Evolutionary conservation across 2,797 vertebrate species (phyloP).

Genomic region (Chelidonichthys spinosus): DNA sequence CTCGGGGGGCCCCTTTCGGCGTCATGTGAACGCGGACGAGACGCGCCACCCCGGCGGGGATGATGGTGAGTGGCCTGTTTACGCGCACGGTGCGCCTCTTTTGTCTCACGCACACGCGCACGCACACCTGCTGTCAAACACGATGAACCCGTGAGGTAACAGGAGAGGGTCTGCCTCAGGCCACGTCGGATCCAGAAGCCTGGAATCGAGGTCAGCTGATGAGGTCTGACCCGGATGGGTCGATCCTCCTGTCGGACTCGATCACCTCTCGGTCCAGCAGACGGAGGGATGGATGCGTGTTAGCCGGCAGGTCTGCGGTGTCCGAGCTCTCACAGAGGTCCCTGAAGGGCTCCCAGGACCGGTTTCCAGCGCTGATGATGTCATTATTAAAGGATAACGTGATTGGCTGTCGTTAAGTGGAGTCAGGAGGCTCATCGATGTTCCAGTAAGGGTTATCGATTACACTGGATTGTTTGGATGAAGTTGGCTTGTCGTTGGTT

Average conservation of each 20-base stretch:
- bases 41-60: conserved; percentile 46
- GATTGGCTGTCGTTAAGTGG: no score
- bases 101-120: conserved; percentile 34
- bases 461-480: no score
- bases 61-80: conserved; percentile 58
- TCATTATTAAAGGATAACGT: no score
- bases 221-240: conserved; percentile 52
- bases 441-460: no score
- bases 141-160: background rate
- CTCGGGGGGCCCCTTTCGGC: conserved; percentile 13
- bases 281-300: conserved; percentile 15
- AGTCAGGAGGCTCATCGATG: no score
- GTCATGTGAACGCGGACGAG: conserved; percentile 47
- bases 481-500: no score
- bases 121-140: conserved; percentile 35
- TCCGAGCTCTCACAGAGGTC: conserved; percentile 8
- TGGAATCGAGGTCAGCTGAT: conserved; percentile 37
- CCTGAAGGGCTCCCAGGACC: conserved; percentile 9
- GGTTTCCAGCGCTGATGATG: no score
- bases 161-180: no score
- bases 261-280: background rate
- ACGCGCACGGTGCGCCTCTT: conserved; percentile 28
- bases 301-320: background rate
- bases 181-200: background rate
- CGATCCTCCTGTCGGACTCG: conserved; percentile 33